Base-by-base conservation (phyloP, 2,113 vertebrate genomes). In the Cyanoderma ruficeps region DNA sequence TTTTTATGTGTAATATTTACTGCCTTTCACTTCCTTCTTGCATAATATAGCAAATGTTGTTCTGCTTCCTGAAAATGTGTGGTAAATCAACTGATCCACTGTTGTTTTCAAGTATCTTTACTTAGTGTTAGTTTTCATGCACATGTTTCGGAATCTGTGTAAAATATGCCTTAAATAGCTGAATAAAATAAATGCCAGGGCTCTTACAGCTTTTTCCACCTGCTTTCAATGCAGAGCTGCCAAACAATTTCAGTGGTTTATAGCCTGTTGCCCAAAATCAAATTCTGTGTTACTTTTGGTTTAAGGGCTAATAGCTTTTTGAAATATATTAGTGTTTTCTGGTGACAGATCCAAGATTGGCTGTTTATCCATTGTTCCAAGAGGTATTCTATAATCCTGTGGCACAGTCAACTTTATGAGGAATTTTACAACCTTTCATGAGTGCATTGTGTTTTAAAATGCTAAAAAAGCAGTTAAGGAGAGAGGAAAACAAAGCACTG, bases 251-350 rank as follows among this genome's bases (percentile, higher is more conserved):
- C 77, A 59, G 69, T 96, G 83, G 56, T 94, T 97, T 97, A 95
- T 93, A 95, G 95, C 55, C 61, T 88, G 83, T 95, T 95, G 88
- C 64, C 90, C 81, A 93, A 89, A 89, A 96, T 96, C 94, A 95
- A 94, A 94, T 94, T 92, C 95, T 46, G 63, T 83, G 91, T 89
- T 97, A 86, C 85, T 96, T 96, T 95, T 97, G 93, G 95, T 96
- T 96, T 96, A 94, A 94, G 92, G 72, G 93, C 94, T 93, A 96
- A 94, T 97, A 91, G 91, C 91, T 96, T 96, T 95, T 95, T 93
- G 87, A 96, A 97, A 96, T 94, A 94, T 93, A 92, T 97, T 94
- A 90, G 91, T 71, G 80, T 72, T 90, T 97, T 87, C 77, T 87
- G 72, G 96, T 92, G 94, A 85, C 90, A 87, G 88, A 92, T 89